A percentile compares a stretch with the other conserved stretches of the same genome.
Conservation (phyloP, 2,113 vertebrate species). For the Psittacus erithacus region DNA sequence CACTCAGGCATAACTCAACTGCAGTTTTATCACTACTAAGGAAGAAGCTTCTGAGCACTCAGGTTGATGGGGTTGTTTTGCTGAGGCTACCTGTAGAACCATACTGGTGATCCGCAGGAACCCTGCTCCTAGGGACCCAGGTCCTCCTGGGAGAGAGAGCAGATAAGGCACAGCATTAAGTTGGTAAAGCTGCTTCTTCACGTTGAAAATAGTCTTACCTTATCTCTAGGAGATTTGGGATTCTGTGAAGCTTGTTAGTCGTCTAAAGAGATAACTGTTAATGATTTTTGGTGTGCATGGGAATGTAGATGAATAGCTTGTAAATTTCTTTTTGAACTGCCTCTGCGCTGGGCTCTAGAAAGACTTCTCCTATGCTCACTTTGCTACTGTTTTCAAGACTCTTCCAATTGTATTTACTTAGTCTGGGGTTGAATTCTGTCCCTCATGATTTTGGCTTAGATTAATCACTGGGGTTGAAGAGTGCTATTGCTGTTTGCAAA, state of each 20-base stretch:
- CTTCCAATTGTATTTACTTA: background rate
- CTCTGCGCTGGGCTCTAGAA: background rate
- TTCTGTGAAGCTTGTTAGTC: background rate
- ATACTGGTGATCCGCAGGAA: background rate
- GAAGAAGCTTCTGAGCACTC: background rate
- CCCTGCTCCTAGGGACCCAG: background rate
- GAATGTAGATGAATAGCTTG: background rate
- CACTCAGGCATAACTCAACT: background rate
- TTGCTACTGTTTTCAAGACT: background rate
- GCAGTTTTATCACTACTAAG: background rate
- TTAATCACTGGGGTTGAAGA: background rate
- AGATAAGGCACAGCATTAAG: background rate
- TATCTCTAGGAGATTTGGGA: background rate
- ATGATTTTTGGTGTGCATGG: background rate
- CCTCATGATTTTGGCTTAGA: fast-evolving
- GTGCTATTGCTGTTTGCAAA: background rate
- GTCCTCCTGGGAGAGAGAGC: background rate
- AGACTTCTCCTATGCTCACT: background rate
- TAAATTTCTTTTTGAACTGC: background rate
- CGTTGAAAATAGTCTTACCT: background rate
- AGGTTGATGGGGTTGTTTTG: background rate
- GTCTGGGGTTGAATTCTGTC: background rate
- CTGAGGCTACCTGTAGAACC: background rate
- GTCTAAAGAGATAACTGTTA: background rate
- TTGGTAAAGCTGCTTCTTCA: background rate